phyloP scores from a whole-genome alignment of 2,888 invertebrate species.

The Thera britannica region DNA sequence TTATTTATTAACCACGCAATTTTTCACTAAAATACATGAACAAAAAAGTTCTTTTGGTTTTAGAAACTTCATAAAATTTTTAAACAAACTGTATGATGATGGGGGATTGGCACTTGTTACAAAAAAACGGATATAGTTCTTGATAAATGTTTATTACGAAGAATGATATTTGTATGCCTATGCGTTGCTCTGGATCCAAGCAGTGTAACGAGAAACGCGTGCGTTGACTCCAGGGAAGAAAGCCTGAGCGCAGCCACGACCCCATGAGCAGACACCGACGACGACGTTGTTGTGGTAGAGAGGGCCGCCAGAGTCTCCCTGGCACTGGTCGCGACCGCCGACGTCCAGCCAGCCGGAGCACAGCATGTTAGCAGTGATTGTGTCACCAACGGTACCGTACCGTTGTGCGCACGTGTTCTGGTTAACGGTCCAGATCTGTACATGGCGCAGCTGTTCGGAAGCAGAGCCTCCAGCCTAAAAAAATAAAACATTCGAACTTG shows the following conservation, averaged over 20 bases:
- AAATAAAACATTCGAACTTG: constrained; percentile 5
- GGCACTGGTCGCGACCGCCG: constrained; percentile 50
- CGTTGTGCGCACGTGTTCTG: constrained; percentile 44
- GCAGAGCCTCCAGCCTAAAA: constrained; percentile 38
- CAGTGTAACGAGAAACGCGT: constrained; percentile 44
- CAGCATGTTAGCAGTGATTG: constrained; percentile 49
- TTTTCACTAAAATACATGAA: too few relatives aligned
- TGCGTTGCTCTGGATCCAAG: constrained; percentile 33
- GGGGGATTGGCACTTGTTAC: too few relatives aligned
- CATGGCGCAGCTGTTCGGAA: constrained; percentile 53
- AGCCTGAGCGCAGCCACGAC: constrained; percentile 43
- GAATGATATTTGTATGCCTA: not conserved
- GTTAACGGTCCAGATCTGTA: constrained; percentile 53
- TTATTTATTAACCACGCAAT: too few relatives aligned
- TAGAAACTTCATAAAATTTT: too few relatives aligned
- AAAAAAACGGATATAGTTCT: too few relatives aligned
- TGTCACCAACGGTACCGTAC: constrained; percentile 25
- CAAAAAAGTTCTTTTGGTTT: too few relatives aligned
- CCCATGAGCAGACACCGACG: constrained; percentile 52
- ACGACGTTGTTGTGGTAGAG: constrained; percentile 49
- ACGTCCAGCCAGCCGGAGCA: constrained; percentile 51
- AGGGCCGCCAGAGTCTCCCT: constrained; percentile 52
- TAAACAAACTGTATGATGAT: too few relatives aligned
- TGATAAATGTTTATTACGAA: too few relatives aligned
- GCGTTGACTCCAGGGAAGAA: constrained; percentile 49